Base-by-base conservation (phyloP, 2,797 vertebrate species). In the Stomatorhinus walkeri region DNA sequence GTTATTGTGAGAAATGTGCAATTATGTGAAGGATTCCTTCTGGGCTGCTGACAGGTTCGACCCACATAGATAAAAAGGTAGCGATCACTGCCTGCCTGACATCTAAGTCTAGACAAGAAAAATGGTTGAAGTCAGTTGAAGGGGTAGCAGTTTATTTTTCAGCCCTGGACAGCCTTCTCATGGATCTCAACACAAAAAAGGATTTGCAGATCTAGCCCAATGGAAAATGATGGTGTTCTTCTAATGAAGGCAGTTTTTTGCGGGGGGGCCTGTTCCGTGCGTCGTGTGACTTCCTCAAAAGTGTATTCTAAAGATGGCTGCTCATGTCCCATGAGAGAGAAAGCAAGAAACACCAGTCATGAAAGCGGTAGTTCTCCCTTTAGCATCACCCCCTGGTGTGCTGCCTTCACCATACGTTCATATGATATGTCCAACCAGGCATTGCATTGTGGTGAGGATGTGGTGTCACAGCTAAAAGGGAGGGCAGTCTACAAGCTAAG, bases 141-240 rank as follows among this genome's bases (percentile, higher is more conserved):
- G 16, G 40, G 40, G 40, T 81, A 46, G 40, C 7, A 22, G 76
- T 81, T 79, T 43, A 46, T 81, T 81, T 46, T 46, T 81, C 40
- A 81, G 36, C 76, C 76, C 76, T 10, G 76, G 40, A 43, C 36
- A 81, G 16, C 36, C 16, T 81, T 46, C 76, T 46, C 16, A 46
- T 46, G 40, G 19, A 81, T 43, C 40, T 43, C 19, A 81, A 19
- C 68, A 46, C 19, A 46, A 43, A 46, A 81, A 81, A 79, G 5
- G 40, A 81, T 43, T 81, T 81, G 36, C 76, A 81, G 76, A 43
- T 81, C 40, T 81, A 46, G 76, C 7, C 36, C 5, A 79, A n/a
- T 79, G 40, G 72, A n/a, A 81, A 81, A 81, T 81, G 19, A 81
- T 81, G 76, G 76, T 81, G 76, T n/a, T 46, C 7, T 46, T 81